Evolutionary conservation across 2,113 vertebrate genomes (phyloP).

Genomic region (Plecturocebus donacophilus): DNA sequence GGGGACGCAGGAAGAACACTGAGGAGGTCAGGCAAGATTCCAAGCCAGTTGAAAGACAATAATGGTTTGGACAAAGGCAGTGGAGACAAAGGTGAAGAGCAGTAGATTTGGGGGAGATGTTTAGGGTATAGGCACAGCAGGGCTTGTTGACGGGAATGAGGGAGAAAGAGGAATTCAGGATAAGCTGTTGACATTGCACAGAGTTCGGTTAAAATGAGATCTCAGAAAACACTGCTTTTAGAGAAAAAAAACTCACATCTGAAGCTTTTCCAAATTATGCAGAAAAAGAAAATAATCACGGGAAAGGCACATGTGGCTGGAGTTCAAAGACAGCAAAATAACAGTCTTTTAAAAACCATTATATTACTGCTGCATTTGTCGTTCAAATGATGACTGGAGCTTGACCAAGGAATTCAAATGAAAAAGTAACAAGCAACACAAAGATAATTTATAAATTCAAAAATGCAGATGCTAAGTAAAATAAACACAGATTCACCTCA

Average conservation of each 20-base stretch:
- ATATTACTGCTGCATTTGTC: constrained; percentile 41
- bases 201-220: constrained; percentile 39
- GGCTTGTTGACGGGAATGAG: neutral
- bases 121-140: neutral
- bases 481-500: constrained; percentile 8
- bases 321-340: constrained; percentile 62
- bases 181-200: constrained; percentile 32
- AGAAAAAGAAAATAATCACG: constrained; percentile 49
- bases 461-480: neutral
- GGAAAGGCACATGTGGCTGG: constrained; percentile 40
- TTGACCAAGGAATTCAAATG: constrained; percentile 57
- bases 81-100: neutral
- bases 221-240: neutral
- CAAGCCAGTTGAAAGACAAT: neutral
- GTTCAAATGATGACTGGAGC: constrained; percentile 26
- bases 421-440: constrained; percentile 23
- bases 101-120: neutral
- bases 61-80: neutral
- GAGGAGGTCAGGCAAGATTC: neutral
- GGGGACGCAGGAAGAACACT: neutral
- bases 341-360: constrained; percentile 68
- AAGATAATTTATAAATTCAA: neutral
- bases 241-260: neutral
- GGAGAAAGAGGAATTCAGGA: neutral
- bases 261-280: constrained; percentile 52